phyloP scores from a whole-genome alignment of 2,113 vertebrate genomes.

The Ceyx margarethae region DNA sequence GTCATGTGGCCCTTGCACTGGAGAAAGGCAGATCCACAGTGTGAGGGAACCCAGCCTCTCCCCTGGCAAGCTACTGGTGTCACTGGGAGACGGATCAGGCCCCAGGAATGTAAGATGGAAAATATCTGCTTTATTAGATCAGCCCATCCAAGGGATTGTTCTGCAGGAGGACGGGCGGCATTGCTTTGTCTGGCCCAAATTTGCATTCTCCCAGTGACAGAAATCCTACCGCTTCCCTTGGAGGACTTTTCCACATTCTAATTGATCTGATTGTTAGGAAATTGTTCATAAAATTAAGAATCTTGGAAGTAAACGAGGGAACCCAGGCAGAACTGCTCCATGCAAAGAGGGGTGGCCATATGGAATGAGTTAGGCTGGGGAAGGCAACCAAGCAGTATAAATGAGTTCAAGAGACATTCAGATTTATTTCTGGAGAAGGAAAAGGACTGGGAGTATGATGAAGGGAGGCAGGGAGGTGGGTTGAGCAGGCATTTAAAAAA shows the following conservation, averaged over 20 bases:
- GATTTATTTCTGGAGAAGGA: constrained; percentile 63
- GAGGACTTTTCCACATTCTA: constrained; percentile 61
- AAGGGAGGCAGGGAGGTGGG: background rate
- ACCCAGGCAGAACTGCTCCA: constrained; percentile 35
- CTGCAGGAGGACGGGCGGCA: background rate
- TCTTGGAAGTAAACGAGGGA: constrained; percentile 52
- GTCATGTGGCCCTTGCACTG: background rate
- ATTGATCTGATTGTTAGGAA: constrained; percentile 76
- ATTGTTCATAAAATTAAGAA: constrained; percentile 77
- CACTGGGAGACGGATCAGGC: constrained; percentile 9
- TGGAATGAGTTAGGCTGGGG: constrained; percentile 65
- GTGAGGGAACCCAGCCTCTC: background rate
- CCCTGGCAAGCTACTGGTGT: background rate
- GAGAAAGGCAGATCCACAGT: background rate
- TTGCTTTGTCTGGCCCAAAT: constrained; percentile 3
- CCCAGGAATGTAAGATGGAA: constrained; percentile 46
- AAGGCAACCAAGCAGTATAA: constrained; percentile 49
- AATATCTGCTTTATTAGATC: constrained; percentile 61
- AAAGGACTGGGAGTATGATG: background rate
- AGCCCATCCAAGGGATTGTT: background rate
- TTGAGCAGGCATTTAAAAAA: background rate
- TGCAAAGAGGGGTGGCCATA: constrained; percentile 16
- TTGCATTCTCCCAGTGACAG: background rate
- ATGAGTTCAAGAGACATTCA: constrained; percentile 69
- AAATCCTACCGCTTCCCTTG: constrained; percentile 54